Base-by-base conservation (phyloP, 2,888 invertebrate species). In the Ornithoptera alexandrae region DNA sequence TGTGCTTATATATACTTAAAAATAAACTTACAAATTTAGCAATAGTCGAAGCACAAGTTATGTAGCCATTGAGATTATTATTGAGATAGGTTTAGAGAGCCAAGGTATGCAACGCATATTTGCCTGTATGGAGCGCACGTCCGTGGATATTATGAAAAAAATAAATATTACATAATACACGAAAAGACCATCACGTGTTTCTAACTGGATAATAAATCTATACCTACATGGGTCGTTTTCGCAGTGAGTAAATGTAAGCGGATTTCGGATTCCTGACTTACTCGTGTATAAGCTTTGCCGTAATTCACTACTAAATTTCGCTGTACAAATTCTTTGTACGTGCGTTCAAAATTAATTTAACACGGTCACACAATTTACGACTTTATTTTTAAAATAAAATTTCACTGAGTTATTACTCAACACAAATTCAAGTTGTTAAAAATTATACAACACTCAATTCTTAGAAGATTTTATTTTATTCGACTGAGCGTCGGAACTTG, bases 161-260 rank as follows among this genome's bases (percentile, higher is more conserved):
- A 58, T 58, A 58, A 12, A n/a, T n/a, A 53, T 12, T 53, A 7
- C 18, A n/a, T n/a, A 53, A n/a, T 46, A 53, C 5, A 58, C 10
- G 15, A 58, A 58, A 12, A 12, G 15, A 15, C 57, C 22, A n/a
- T 22, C 24, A 58, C 57, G 57, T 58, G 22, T 58, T 58, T 10
- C 22, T 58, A 58, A 24, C n/a, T 10, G n/a, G 57, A 58, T 58
- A 12, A 22, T 58, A 58, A 22, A 22, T 1, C 57, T 20, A 20
- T 22, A 58, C 22, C 22, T 58, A 12, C 22, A 15, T 12, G 57
- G 12, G 3, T 22, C 53, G 56, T 61, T 67, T 61, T 57, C 67
- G 36, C 20, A 61, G 62, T 18, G 53, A 67, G 61, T 67, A 67
- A 67, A 62, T 67, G 61, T 60, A 67, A 62, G 62, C 53, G 53